phyloP scores from a whole-genome alignment of 2,797 vertebrate species.

The Pseudotriccus pelzelni region DNA sequence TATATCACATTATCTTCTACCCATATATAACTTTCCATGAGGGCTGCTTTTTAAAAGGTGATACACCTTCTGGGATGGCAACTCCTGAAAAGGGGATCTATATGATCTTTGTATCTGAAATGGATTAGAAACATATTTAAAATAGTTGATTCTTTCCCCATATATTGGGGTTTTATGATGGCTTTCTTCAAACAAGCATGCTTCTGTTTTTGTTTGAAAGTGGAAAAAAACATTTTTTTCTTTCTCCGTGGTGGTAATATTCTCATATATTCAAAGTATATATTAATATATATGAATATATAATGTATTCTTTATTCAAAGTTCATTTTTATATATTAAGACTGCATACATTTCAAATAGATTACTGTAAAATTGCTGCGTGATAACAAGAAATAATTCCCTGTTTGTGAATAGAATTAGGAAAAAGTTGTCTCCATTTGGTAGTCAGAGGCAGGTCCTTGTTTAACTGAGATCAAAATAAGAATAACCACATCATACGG shows the following conservation, averaged over 20 bases:
- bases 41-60: neutral
- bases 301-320: neutral
- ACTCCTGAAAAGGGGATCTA: neutral
- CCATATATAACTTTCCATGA: neutral
- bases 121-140: neutral
- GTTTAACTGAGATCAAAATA: slow-evolving; percentile 2
- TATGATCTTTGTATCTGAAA: neutral
- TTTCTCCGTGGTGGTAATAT: neutral
- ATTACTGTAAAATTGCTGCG: neutral
- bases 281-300: neutral
- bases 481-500: neutral
- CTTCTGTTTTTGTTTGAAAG: neutral
- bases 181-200: neutral
- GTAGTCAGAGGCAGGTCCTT: neutral
- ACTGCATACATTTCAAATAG: neutral
- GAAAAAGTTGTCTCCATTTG: neutral
- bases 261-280: neutral
- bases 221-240: neutral
- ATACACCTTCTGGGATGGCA: neutral
- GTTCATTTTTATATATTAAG: neutral
- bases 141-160: neutral
- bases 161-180: neutral
- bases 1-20: neutral
- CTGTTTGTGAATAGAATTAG: neutral
- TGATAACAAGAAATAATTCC: neutral